A percentile compares a stretch with the other conserved stretches of the same genome.
These are phyloP conservation scores for Zapus hudsonius DNA, from an alignment of 2,113 vertebrate species.

Conservation along the genomic window DNA sequence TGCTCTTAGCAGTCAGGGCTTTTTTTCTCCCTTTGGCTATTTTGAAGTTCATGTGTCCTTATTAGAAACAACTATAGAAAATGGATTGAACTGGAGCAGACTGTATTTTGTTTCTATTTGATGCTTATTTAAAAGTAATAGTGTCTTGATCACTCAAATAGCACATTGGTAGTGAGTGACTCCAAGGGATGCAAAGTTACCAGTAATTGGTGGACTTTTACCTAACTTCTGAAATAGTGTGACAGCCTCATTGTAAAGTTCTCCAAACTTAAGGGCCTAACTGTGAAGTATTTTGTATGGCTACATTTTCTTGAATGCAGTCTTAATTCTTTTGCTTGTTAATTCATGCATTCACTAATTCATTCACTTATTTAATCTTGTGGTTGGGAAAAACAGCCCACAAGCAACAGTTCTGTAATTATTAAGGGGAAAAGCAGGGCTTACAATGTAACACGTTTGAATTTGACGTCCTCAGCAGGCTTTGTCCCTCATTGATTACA, in stretches of 20 bases:
- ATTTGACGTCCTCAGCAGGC: conserved; percentile 78
- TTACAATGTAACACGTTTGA: conserved; percentile 77
- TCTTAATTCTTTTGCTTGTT: background rate
- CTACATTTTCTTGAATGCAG: background rate
- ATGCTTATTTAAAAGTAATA: conserved; percentile 75
- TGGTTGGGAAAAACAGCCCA: conserved; percentile 50
- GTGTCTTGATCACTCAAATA: conserved; percentile 64
- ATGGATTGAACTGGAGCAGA: conserved; percentile 83
- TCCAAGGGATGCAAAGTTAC: conserved; percentile 73
- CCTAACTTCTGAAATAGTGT: background rate
- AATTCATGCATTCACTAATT: background rate
- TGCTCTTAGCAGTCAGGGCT: conserved; percentile 86
- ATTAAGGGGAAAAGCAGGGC: conserved; percentile 35
- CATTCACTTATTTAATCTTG: conserved; percentile 3
- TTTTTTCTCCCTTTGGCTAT: conserved; percentile 87
- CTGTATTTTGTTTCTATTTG: conserved; percentile 74
- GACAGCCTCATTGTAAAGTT: conserved; percentile 59
- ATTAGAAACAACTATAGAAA: conserved; percentile 83
- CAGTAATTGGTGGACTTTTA: conserved; percentile 74
- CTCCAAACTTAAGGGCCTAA: background rate
- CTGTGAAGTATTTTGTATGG: conserved; percentile 33
- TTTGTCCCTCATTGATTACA: conserved; percentile 79
- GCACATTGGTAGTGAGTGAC: conserved; percentile 65
- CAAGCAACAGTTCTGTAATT: conserved; percentile 64
- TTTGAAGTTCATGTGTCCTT: conserved; percentile 84